Evolutionary conservation across 2,797 vertebrate genomes (phyloP).

Genomic region (Takifugu ocellatus): DNA sequence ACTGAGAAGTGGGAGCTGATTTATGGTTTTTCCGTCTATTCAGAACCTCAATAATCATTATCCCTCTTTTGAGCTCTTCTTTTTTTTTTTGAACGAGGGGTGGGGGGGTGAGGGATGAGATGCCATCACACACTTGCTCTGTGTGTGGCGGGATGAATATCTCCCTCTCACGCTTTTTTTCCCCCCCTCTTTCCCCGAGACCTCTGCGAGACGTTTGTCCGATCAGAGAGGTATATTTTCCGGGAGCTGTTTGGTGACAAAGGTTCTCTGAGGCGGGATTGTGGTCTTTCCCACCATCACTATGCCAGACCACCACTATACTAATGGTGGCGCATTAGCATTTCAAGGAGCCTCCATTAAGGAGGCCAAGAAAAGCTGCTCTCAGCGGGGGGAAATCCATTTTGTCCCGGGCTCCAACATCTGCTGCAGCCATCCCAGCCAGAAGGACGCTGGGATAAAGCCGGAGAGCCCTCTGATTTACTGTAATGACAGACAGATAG

Average conservation of each 20-base stretch:
- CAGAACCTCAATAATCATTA: slow-evolving; percentile 53
- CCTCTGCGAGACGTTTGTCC: slow-evolving; percentile 51
- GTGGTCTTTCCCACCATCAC: slow-evolving; percentile 81
- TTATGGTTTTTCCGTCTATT: slow-evolving; percentile 35
- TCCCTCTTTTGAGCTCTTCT: slow-evolving; percentile 57
- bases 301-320: slow-evolving; percentile 83
- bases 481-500: slow-evolving; percentile 80
- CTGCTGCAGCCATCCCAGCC: slow-evolving; percentile 93
- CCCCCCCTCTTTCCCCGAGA: slow-evolving; percentile 24
- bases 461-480: slow-evolving; percentile 90
- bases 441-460: slow-evolving; percentile 90
- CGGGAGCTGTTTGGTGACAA: slow-evolving; percentile 78
- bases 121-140: slow-evolving; percentile 54
- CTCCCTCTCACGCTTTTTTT: slow-evolving; percentile 10
- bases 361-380: slow-evolving; percentile 88
- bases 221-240: slow-evolving; percentile 80
- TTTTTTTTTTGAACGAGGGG: slow-evolving; percentile 20
- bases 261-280: slow-evolving; percentile 80
- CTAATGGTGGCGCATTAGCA: slow-evolving; percentile 88
- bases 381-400: slow-evolving; percentile 86
- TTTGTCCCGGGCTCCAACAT: slow-evolving; percentile 92
- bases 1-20: slow-evolving; percentile 48
- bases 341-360: slow-evolving; percentile 93
- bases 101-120: slow-evolving; percentile 28
- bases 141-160: slow-evolving; percentile 50